These are phyloP conservation scores for Mesorhabditis belari DNA, from an alignment of 2,888 invertebrate species.

Conservation along the genomic window DNA sequence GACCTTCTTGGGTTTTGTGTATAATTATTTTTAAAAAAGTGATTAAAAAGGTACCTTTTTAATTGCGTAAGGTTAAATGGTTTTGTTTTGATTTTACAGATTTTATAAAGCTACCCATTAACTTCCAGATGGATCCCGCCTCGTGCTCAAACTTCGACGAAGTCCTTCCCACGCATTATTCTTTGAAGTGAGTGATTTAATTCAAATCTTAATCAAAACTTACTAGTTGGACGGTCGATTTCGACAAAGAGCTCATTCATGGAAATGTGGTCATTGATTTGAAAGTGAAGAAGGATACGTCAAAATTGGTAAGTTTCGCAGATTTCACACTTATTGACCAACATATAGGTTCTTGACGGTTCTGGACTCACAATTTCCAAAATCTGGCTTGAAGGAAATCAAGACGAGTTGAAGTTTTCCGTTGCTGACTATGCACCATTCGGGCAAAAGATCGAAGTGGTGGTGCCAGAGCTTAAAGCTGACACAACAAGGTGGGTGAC, in stretches of 20 bases:
- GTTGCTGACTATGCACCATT: slow-evolving; percentile 13
- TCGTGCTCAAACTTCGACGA: slow-evolving; percentile 38
- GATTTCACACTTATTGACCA: background rate
- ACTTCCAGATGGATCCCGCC: no score
- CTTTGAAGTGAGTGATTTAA: background rate
- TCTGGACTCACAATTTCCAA: slow-evolving; percentile 29
- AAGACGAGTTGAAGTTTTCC: slow-evolving; percentile 4
- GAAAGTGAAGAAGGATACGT: slow-evolving; percentile 20
- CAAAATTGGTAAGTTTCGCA: slow-evolving; percentile 17
- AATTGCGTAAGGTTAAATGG: no score
- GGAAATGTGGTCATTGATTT: slow-evolving; percentile 23
- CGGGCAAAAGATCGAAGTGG: slow-evolving; percentile 15
- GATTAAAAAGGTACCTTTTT: no score
- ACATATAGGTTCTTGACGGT: slow-evolving; percentile 29
- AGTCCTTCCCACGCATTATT: slow-evolving; percentile 9
- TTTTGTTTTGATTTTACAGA: no score
- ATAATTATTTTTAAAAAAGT: no score
- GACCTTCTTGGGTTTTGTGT: no score
- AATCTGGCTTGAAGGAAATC: slow-evolving; percentile 9
- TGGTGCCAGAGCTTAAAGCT: slow-evolving; percentile 2
- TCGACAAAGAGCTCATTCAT: slow-evolving; percentile 20
- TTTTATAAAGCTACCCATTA: no score
- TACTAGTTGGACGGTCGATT: slow-evolving; percentile 42
- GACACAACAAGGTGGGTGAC: slow-evolving; percentile 7
- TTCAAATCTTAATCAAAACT: slow-evolving; percentile 24